phyloP scores from a whole-genome alignment of 2,797 vertebrate species.

The Schizothorax lantsangensis region DNA sequence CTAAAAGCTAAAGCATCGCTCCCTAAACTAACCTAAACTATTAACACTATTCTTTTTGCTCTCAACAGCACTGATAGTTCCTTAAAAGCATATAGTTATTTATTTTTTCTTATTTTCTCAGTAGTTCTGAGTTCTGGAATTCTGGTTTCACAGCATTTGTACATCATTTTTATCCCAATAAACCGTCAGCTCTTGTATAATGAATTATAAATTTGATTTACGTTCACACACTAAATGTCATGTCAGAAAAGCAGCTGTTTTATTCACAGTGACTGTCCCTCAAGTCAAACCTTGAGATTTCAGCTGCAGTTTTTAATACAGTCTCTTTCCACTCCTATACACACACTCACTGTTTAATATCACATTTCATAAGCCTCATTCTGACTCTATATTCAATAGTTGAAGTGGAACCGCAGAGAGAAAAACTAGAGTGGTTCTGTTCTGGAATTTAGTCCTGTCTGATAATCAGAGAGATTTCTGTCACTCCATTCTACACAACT shows the following conservation, averaged over 20 bases:
- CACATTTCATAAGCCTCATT: conserved; percentile 73
- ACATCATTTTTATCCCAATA: conserved; percentile 90
- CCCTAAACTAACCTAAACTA: not conserved
- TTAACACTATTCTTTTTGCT: not conserved
- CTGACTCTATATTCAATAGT: conserved; percentile 59
- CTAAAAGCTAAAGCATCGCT: not conserved
- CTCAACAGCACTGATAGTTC: not conserved
- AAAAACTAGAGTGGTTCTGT: conserved; percentile 39
- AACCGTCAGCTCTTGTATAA: conserved; percentile 90
- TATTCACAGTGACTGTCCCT: conserved; percentile 87
- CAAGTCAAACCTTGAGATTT: conserved; percentile 82
- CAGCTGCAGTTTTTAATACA: conserved; percentile 74
- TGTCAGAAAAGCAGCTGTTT: conserved; percentile 91
- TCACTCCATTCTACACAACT: not conserved
- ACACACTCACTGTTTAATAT: conserved; percentile 78
- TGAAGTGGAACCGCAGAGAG: conserved; percentile 61
- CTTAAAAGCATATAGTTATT: not conserved
- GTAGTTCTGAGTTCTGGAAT: conserved; percentile 70
- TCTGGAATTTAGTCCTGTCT: not conserved
- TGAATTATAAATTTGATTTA: conserved; percentile 97
- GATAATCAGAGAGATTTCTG: not conserved
- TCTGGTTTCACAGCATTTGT: conserved; percentile 86
- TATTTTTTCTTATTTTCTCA: conserved; percentile 20
- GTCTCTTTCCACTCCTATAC: conserved; percentile 66
- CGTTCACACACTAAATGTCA: conserved; percentile 92